phyloP scores from a whole-genome alignment of 1,140 invertebrate species.

The Psilanteris sp. region DNA sequence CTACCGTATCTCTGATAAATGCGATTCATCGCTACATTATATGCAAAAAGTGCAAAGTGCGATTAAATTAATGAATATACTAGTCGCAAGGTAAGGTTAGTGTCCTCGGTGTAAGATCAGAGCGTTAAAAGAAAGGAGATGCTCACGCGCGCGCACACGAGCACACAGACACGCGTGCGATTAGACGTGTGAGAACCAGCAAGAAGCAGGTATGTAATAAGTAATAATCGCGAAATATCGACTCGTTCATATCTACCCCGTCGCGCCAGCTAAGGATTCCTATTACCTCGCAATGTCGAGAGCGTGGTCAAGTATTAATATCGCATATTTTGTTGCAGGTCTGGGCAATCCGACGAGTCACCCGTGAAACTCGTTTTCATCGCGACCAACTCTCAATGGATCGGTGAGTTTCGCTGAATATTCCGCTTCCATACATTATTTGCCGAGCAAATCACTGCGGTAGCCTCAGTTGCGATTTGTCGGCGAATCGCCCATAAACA shows the following conservation, averaged over 20 bases:
- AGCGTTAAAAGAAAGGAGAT: constrained; percentile 16
- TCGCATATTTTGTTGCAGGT: constrained; percentile 64
- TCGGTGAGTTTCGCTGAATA: constrained; percentile 59
- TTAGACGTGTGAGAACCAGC: constrained; percentile 7
- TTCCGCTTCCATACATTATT: constrained; percentile 50
- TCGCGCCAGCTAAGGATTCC: constrained; percentile 51
- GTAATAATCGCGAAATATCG: constrained; percentile 59
- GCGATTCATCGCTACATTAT: constrained; percentile 4
- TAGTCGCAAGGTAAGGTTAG: constrained; percentile 31
- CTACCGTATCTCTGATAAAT: background rate
- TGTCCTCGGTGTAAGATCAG: constrained; percentile 29
- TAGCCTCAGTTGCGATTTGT: constrained; percentile 50
- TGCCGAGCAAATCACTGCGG: constrained; percentile 43
- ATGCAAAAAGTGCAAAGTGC: constrained; percentile 1
- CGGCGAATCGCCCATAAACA: constrained; percentile 49
- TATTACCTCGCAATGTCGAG: constrained; percentile 49
- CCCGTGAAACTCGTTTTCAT: constrained; percentile 60
- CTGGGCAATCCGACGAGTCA: constrained; percentile 46
- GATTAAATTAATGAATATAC: constrained; percentile 23
- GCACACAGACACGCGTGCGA: constrained; percentile 1
- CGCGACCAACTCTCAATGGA: constrained; percentile 49
- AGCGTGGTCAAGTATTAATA: constrained; percentile 55
- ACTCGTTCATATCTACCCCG: constrained; percentile 42
- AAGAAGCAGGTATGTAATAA: constrained; percentile 48
- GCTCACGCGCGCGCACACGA: background rate